A percentile compares a stretch with the other conserved stretches of the same genome.
Evolutionary conservation across 1,140 invertebrate species (phyloP).

Genomic region (Acromyrmex charruanus): DNA sequence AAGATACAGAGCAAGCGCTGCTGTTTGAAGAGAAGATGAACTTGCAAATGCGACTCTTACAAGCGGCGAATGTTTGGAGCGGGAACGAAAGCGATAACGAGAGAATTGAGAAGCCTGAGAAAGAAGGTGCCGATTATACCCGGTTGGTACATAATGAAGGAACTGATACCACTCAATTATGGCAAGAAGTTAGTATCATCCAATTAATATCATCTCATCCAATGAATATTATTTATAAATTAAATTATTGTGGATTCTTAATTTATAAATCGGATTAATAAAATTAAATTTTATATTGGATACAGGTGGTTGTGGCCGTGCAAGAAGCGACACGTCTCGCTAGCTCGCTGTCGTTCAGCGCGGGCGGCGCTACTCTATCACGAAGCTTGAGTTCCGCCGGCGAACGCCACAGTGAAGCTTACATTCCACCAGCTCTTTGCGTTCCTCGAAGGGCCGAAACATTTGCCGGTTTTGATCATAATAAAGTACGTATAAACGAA

Average conservation of each 20-base stretch:
- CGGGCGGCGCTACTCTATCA: slow-evolving; percentile 92
- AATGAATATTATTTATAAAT: background rate
- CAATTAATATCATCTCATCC: background rate
- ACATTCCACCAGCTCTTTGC: slow-evolving; percentile 92
- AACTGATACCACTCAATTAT: slow-evolving; percentile 81
- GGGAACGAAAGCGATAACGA: slow-evolving; percentile 80
- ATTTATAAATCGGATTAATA: background rate
- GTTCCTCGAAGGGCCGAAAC: slow-evolving; percentile 96
- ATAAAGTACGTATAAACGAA: slow-evolving; percentile 81
- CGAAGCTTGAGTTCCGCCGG: slow-evolving; percentile 96
- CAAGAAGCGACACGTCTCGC: slow-evolving; percentile 91
- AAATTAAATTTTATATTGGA: slow-evolving; percentile 25
- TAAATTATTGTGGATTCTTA: background rate
- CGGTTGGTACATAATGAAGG: slow-evolving; percentile 82
- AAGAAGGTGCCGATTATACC: slow-evolving; percentile 82
- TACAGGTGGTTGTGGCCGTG: slow-evolving; percentile 82
- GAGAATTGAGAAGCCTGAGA: slow-evolving; percentile 78
- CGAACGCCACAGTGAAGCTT: slow-evolving; percentile 94
- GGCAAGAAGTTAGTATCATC: slow-evolving; percentile 80
- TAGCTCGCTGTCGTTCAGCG: slow-evolving; percentile 89
- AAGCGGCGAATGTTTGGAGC: slow-evolving; percentile 87
- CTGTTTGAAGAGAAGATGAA: slow-evolving; percentile 96
- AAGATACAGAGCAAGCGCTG: slow-evolving; percentile 94
- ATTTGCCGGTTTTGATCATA: slow-evolving; percentile 96
- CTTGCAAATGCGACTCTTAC: slow-evolving; percentile 92